Evolutionary conservation across 1,140 invertebrate species (phyloP), one percentile per base, ranked within the genome.

Genomic region (Druon quercuslanigerum): DNA sequence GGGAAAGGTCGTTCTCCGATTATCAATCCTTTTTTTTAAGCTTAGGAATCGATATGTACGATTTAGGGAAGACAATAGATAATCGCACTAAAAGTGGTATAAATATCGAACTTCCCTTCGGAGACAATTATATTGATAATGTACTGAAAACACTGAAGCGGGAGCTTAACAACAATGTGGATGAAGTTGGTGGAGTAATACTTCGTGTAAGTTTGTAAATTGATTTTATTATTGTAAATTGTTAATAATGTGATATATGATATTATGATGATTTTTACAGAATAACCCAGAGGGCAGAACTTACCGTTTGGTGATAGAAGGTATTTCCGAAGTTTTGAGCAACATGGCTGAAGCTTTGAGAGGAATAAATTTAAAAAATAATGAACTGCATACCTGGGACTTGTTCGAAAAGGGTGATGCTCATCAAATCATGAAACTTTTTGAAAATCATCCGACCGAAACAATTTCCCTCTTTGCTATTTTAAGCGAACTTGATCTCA

Each of bases 371-470:
- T 66, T 77, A 51, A 73, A 71, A 9, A 71, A 84, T 9, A 72
- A 83, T 51, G 54, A 77, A 14, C 71, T 90, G 9, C 71, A 89
- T 50, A 82, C 79, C 51, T 90, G 88, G 88, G 78, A 90, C 73
- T 76, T 90, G 25, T 82, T 85, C 6, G 80, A 85, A 51, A 80
- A 85, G n/a, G 81, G 79, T 0, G 85, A 90, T 20, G 84, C 81
- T 16, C 84, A 80, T 51, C 86, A 87, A 57, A 66, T 90, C 72
- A 13, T 89, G 12, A 90, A 84, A 72, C 78, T 88, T 20, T 54
- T 90, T 14, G 89, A 90, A 51, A 72, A 71, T 79, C 73, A 88
- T 76, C 87, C 89, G 0, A 79, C 81, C 51, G 87, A 90, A 74
- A 84, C 89, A 50, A 86, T 91, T 20, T 80, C 85, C 3, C 74